Evolutionary conservation across 2,888 invertebrate species (phyloP), one percentile per base, ranked within the genome.

Genomic region (Nemotelus nigrinus): DNA sequence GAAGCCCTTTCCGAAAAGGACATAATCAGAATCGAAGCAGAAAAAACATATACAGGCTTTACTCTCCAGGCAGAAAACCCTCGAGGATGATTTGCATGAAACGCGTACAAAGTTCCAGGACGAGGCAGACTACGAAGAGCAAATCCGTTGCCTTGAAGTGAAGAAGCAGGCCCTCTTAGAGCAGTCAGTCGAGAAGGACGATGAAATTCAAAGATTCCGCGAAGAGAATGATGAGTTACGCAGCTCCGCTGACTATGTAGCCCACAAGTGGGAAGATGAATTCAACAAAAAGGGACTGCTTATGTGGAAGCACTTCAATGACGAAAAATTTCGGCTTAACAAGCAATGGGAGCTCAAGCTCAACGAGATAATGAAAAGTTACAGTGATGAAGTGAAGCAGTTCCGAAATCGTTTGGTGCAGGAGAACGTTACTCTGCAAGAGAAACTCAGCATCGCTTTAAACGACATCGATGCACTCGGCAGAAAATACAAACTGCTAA

Each of bases 301-400:
- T 45, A 39, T 77, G 5, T 55, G 70, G 44, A 58, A 67, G 10
- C 58, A 60, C 39, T 55, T 58, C 53, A 72, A 79, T 25, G 74
- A 77, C 41, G 79, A 79, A 53, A 77, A 63, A 48, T 67, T 60
- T n/a, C 47, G 77, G 48, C 60, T 79, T 1, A 77, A 77, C 63
- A 65, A 53, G 10, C 44, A 68, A 53, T 79, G 79, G 79, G 77
- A 79, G n/a, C 10, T 64, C 8, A 78, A 76, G 57, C 41, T 78
- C 2, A 79, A 77, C 48, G 77, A 79, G 65, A 53, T 79, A 2
- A 76, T 77, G 10, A 53, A 76, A 8, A 60, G 53, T 44, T 79
- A 75, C 44, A 53, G 47, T 53, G 67, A 75, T 47, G 79, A 79
- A 25, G 45, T 79, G 2, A 55, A 48, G 5, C 67, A 65, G 45